phyloP scores from a whole-genome alignment of 2,797 vertebrate species.

The Sebastes matsubarae region DNA sequence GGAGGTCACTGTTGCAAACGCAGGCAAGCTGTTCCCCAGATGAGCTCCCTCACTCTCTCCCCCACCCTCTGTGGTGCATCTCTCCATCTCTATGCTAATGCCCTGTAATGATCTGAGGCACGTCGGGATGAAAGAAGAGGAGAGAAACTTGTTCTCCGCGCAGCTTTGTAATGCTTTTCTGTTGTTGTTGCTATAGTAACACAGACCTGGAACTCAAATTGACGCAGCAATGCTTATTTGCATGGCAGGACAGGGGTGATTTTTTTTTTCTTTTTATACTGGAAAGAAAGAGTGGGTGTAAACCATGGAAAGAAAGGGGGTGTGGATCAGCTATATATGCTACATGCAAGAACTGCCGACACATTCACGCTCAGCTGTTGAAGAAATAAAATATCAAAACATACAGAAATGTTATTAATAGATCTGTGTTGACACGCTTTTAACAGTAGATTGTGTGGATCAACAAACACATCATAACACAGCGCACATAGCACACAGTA shows the following conservation, averaged over 20 bases:
- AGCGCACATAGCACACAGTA: constrained; percentile 21
- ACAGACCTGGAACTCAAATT: constrained; percentile 60
- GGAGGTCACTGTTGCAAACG: constrained; percentile 58
- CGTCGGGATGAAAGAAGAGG: constrained; percentile 72
- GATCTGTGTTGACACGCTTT: not conserved
- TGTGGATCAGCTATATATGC: constrained; percentile 7
- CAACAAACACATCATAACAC: constrained; percentile 1
- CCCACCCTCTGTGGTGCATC: constrained; percentile 47
- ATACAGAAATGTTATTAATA: not conserved
- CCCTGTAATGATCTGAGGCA: constrained; percentile 77
- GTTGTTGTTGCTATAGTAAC: constrained; percentile 83
- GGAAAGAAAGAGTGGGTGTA: constrained; percentile 28
- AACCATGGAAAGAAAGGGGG: not conserved
- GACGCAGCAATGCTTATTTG: constrained; percentile 64
- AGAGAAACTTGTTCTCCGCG: constrained; percentile 65
- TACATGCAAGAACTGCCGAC: not conserved
- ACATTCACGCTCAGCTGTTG: not conserved
- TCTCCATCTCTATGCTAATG: constrained; percentile 78
- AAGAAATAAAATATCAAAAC: not conserved
- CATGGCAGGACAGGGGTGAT: constrained; percentile 43
- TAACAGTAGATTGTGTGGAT: not conserved
- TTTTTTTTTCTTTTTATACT: constrained; percentile 41
- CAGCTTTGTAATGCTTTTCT: constrained; percentile 73
- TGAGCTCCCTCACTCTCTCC: constrained; percentile 32
- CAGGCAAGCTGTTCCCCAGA: constrained; percentile 55